These are phyloP conservation scores for Tribolium castaneum DNA, from an alignment of 1,140 invertebrate species.

Conservation along the genomic window DNA sequence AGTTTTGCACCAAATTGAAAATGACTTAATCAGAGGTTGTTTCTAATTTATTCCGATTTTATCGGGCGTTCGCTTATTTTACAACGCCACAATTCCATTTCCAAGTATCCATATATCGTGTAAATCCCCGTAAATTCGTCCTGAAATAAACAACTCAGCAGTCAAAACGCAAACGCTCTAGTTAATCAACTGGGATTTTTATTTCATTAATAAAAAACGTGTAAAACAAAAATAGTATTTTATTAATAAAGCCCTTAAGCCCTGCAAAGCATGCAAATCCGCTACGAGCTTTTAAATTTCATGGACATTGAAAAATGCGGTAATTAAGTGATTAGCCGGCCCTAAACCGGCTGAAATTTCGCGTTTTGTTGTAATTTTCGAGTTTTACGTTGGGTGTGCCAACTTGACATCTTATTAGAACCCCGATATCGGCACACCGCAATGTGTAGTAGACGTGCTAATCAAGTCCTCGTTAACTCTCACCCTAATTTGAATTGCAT, in stretches of 20 bases:
- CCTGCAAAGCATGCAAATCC: not conserved
- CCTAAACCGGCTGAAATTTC: not conserved
- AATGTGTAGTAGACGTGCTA: conserved; percentile 56
- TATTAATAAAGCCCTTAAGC: not conserved
- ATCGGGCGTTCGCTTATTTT: not conserved
- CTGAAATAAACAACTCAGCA: not conserved
- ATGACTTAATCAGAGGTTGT: not conserved
- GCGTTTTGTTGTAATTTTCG: not conserved
- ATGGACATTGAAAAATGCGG: not conserved
- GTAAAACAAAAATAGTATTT: not conserved
- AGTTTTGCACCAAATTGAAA: not conserved
- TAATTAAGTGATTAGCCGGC: not conserved
- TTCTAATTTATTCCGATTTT: not conserved
- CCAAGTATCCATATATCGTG: not conserved
- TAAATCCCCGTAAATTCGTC: not conserved
- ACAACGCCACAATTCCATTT: not conserved
- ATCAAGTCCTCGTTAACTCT: conserved; percentile 59
- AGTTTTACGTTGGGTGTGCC: conserved; percentile 14
- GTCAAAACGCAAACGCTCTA: not conserved
- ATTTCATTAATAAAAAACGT: not conserved
- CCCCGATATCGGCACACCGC: conserved; percentile 48
- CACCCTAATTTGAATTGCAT: conserved; percentile 58
- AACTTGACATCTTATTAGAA: conserved; percentile 37
- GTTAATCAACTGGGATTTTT: not conserved
- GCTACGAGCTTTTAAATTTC: not conserved